Conservation (phyloP, 2,888 invertebrate genomes). For the Xestia c-nigrum region DNA sequence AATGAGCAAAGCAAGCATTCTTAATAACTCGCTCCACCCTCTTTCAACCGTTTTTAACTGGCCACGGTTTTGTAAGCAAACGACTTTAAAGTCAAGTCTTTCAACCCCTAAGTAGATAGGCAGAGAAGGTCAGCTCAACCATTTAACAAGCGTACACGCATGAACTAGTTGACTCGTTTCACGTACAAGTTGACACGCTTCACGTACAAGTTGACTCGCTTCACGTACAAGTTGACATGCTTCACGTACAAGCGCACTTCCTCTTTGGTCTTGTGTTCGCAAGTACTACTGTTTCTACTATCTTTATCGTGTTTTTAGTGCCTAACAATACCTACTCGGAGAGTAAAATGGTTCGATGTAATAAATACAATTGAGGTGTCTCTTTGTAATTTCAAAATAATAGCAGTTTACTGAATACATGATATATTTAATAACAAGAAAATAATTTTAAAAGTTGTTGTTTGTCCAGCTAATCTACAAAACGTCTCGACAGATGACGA, state of each 20-base stretch:
- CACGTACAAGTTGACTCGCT: too few species aligned
- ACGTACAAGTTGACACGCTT: background rate
- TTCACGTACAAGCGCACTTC: background rate
- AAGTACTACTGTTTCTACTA: too few species aligned
- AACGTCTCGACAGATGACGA: too few species aligned
- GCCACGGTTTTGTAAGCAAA: conserved; percentile 45
- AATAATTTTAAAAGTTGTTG: too few species aligned
- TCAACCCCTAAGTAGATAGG: background rate
- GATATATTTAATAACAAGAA: too few species aligned
- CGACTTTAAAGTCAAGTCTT: conserved; percentile 39
- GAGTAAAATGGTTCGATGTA: too few species aligned
- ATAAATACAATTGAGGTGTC: too few species aligned
- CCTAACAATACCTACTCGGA: too few species aligned
- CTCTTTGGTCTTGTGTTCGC: background rate
- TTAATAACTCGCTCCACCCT: conserved; percentile 29
- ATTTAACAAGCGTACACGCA: background rate
- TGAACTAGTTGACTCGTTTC: background rate
- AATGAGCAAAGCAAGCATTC: conserved; percentile 21
- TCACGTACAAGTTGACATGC: background rate
- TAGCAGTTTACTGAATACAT: too few species aligned
- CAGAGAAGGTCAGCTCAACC: background rate
- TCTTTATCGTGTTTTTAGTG: too few species aligned
- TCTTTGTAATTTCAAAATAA: too few species aligned
- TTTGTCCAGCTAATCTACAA: too few species aligned
- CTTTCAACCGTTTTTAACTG: conserved; percentile 42